A percentile compares a stretch with the other conserved stretches of the same genome.
These are phyloP conservation scores for Phyto melanocephala DNA, from an alignment of 2,888 invertebrate genomes.

Conservation along the genomic window DNA sequence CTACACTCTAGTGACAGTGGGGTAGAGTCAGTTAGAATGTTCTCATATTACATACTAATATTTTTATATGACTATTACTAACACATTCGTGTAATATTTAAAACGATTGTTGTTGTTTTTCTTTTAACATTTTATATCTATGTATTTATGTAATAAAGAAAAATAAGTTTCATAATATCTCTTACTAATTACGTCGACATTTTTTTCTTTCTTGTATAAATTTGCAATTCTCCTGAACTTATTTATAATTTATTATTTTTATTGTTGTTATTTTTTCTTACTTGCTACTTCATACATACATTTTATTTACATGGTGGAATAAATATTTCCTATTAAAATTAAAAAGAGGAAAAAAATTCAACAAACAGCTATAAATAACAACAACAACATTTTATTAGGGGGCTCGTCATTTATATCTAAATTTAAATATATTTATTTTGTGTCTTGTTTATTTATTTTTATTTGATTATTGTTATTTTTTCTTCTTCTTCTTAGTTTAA, in stretches of 20 bases:
- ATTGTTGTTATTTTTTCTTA: not conserved
- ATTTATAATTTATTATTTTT: not conserved
- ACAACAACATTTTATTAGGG: conserved; percentile 20
- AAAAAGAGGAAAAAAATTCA: not conserved
- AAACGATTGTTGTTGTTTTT: not conserved
- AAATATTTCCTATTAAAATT: not conserved
- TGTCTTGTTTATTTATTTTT: not conserved
- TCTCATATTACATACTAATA: not conserved
- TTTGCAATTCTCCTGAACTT: conserved; percentile 13
- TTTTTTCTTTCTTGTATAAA: not conserved
- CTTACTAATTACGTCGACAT: not conserved
- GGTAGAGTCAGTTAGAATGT: not conserved
- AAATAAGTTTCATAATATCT: conserved; percentile 15
- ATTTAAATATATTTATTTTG: conserved; percentile 15
- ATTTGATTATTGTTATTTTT: not conserved
- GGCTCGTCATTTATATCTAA: conserved; percentile 34
- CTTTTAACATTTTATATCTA: no score
- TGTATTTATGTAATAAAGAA: not conserved
- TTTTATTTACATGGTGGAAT: conserved; percentile 14
- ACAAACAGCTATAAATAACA: not conserved
- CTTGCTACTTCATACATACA: not conserved
- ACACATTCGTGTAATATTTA: not conserved
- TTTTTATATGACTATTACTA: not conserved
- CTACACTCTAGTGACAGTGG: not conserved
- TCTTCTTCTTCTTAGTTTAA: not conserved